Evolutionary conservation across 1,140 invertebrate genomes (phyloP).

Genomic region (Daktulosphaira vitifoliae): DNA sequence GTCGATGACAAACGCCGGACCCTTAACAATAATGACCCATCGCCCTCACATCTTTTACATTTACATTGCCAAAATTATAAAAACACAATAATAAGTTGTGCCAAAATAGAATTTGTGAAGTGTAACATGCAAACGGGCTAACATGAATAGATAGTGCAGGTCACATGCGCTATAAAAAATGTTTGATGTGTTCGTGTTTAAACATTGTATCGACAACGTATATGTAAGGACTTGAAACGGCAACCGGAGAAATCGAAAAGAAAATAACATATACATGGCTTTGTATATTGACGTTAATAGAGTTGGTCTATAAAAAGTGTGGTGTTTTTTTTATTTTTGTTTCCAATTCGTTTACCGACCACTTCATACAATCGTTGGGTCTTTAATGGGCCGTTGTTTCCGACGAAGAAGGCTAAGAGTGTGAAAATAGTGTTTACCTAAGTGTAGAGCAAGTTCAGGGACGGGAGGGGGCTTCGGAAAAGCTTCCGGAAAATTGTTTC

Average conservation of each 20-base stretch:
- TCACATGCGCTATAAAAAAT: too few species aligned
- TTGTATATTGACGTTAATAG: background rate
- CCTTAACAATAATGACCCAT: constrained; percentile 21
- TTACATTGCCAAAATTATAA: background rate
- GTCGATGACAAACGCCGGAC: background rate
- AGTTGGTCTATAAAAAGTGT: background rate
- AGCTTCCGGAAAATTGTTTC: constrained; percentile 30
- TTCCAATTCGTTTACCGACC: constrained; percentile 16
- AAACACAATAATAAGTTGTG: background rate
- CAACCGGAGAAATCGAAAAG: too few species aligned
- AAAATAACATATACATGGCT: too few species aligned
- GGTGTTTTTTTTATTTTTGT: constrained; percentile 19
- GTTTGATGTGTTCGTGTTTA: too few species aligned
- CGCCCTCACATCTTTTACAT: constrained; percentile 18
- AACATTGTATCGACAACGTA: background rate
- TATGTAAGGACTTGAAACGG: too few species aligned
- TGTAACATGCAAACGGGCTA: background rate
- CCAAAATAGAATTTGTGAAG: background rate
- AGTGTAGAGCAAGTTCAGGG: background rate
- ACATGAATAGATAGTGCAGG: background rate
- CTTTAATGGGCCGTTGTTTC: background rate
- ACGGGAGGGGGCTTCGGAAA: background rate
- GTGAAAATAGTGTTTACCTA: background rate
- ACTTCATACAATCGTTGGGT: background rate
- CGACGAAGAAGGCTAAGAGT: background rate